A percentile compares a stretch with the other conserved stretches of the same genome.
These are phyloP conservation scores for Hypomecis punctinalis DNA, from an alignment of 2,888 invertebrate species.

Conservation along the genomic window DNA sequence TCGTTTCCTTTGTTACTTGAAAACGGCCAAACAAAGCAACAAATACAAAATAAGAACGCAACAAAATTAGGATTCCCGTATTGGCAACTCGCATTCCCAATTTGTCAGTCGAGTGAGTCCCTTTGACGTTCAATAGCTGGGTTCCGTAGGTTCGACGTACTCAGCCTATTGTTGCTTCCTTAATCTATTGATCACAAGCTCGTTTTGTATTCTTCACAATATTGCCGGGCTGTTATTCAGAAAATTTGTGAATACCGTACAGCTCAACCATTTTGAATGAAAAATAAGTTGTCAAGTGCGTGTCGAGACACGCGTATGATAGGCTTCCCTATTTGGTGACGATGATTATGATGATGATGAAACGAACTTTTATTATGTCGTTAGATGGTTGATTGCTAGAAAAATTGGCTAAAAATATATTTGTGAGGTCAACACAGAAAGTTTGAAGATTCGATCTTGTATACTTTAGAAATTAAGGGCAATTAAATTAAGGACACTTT, in stretches of 20 bases:
- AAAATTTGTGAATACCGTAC: not conserved
- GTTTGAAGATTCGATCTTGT: too few relatives aligned
- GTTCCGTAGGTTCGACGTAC: conserved; percentile 20
- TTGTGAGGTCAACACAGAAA: too few relatives aligned
- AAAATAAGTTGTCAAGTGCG: too few relatives aligned
- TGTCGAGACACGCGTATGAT: too few relatives aligned
- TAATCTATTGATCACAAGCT: conserved; percentile 25
- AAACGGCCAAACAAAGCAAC: not conserved
- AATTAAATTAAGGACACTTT: too few relatives aligned
- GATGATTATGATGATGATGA: too few relatives aligned
- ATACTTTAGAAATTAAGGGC: too few relatives aligned
- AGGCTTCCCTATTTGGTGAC: too few relatives aligned
- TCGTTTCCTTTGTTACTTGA: not conserved
- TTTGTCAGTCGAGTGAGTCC: conserved; percentile 18
- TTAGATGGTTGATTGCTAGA: too few relatives aligned
- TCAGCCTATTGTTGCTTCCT: conserved; percentile 21
- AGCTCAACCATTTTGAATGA: too few relatives aligned
- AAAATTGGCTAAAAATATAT: too few relatives aligned
- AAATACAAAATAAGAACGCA: conserved; percentile 9
- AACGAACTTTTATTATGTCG: too few relatives aligned
- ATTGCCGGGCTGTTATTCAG: conserved; percentile 18
- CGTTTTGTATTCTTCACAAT: conserved; percentile 36
- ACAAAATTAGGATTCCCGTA: conserved; percentile 19
- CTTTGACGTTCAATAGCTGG: conserved; percentile 18
- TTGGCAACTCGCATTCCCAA: conserved; percentile 22